phyloP scores from a whole-genome alignment of 2,888 invertebrate genomes.

The Fragum fragum region DNA sequence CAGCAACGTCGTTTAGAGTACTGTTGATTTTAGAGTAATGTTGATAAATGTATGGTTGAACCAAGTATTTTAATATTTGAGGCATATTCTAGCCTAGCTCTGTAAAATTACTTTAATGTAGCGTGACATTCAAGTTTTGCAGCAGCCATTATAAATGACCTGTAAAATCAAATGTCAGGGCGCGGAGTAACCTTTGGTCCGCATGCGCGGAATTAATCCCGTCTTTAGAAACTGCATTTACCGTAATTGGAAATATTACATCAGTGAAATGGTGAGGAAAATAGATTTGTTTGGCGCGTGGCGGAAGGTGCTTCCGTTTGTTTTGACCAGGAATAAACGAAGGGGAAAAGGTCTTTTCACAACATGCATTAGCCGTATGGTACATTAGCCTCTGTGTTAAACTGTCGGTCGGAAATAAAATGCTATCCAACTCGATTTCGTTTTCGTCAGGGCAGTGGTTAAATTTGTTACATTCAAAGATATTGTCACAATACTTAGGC shows the following conservation, averaged over 20 bases:
- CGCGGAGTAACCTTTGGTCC: constrained; percentile 21
- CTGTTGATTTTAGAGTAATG: no score
- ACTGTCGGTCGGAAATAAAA: no score
- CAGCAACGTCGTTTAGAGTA: no score
- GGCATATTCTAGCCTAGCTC: no score
- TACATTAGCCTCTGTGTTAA: not conserved
- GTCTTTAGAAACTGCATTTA: not conserved
- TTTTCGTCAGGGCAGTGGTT: no score
- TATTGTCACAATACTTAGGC: no score
- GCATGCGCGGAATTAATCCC: constrained; percentile 14
- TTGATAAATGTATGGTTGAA: no score
- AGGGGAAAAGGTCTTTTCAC: not conserved
- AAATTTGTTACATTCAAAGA: no score
- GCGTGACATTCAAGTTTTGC: constrained; percentile 8
- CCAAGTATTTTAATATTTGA: no score
- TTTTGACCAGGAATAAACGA: not conserved
- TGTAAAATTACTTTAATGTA: constrained; percentile 10
- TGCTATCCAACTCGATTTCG: no score
- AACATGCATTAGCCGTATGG: not conserved
- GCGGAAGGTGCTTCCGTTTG: not conserved
- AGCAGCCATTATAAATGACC: constrained; percentile 26
- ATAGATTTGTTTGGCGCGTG: not conserved
- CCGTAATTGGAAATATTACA: constrained; percentile 20
- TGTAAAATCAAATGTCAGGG: constrained; percentile 23
- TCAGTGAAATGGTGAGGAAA: constrained; percentile 8